A percentile compares a stretch with the other conserved stretches of the same genome.
Conservation (phyloP, 1,140 invertebrate genomes). For the Hylyphantes graminicola region DNA sequence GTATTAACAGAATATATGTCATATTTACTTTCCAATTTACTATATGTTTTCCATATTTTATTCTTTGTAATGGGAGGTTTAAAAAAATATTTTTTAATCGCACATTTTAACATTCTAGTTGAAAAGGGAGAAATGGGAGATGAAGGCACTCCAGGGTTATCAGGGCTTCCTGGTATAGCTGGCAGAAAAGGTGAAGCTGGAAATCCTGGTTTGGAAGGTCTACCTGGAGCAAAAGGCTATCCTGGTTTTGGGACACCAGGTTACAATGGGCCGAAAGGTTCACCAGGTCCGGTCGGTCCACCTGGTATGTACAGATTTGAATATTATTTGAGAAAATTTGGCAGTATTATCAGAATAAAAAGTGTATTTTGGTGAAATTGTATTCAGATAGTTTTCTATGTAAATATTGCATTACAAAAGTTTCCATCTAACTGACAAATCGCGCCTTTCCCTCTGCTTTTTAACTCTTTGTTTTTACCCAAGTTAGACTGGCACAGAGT, state of each 20-base stretch:
- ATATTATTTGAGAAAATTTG: no score
- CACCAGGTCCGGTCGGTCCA: slow-evolving; percentile 68
- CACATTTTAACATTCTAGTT: not conserved
- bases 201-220: slow-evolving; percentile 67
- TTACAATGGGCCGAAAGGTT: slow-evolving; percentile 53
- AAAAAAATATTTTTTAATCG: not conserved
- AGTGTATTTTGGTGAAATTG: no score
- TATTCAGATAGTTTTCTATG: no score
- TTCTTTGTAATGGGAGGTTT: not conserved
- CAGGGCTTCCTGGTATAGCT: slow-evolving; percentile 62
- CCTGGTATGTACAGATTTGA: slow-evolving; percentile 69
- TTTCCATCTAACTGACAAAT: no score
- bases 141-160: slow-evolving; percentile 61
- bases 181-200: slow-evolving; percentile 62
- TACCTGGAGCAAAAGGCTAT: slow-evolving; percentile 66
- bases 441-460: no score
- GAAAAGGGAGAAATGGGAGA: slow-evolving; percentile 68
- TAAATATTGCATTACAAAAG: no score
- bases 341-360: no score
- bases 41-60: not conserved
- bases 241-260: slow-evolving; percentile 61
- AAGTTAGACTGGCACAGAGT: no score
- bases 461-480: no score
- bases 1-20: no score
- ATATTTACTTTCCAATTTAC: not conserved